Base-by-base conservation (phyloP, 2,113 vertebrate species). In the Paradisaea rubra region DNA sequence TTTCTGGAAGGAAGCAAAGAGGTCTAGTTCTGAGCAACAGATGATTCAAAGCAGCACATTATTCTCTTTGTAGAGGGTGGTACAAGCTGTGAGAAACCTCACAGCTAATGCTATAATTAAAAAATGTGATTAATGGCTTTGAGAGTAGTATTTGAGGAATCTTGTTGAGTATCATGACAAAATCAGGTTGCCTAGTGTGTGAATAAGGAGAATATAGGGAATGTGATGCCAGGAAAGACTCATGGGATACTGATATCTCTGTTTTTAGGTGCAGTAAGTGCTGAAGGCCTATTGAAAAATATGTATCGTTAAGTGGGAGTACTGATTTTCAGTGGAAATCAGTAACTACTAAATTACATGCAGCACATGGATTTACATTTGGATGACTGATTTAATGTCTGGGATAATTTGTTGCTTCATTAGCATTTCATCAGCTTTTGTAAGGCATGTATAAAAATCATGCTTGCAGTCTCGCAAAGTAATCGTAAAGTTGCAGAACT, bases 321-420 rank as follows among this genome's bases (percentile, higher is more conserved):
- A 76, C 53, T 59, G 53, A 89, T 96, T 89, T 89, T 88, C 61
- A 66, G 73, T 70, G 15, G 53, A 83, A 94, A 63, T 88, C 6
- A 84, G 11, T 92, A 81, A 47, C 60, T 72, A 20, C 22, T 80
- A 57, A 88, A 77, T 80, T 88, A 47, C n/a, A 42, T 33, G 33
- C 63, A 73, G 59, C 63, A 65, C 77, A 77, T 83, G 81, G 77
- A 81, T 93, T 88, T 96, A 60, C 71, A 82, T 90, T 93, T 72
- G 86, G 53, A 56, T 93, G 63, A 90, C 88, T 88, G 80, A 77
- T 69, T 92, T 94, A 89, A 30, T 82, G 60, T 86, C 93, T 95
- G 56, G 42, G 37, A 35, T 88, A 83, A 83, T 91, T 88, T 50
- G 86, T 79, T 88, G 41, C 68, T 94, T 93, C 39, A 31, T 88